Evolutionary conservation across 2,113 vertebrate species (phyloP), one percentile per base, ranked within the genome.

Genomic region (Paraplagusia blochii): DNA sequence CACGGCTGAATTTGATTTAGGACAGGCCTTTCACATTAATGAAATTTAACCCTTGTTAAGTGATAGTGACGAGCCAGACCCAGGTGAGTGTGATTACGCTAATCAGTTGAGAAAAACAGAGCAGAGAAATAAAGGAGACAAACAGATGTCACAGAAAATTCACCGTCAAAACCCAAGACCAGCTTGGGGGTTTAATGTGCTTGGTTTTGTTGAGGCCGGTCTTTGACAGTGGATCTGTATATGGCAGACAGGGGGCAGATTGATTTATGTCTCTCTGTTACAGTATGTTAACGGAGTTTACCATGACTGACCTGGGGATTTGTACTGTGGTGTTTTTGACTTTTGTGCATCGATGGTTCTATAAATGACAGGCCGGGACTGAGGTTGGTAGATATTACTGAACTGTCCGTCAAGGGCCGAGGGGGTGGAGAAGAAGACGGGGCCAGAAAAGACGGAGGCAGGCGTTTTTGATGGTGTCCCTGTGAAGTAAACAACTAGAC

Each of bases 251-350:
- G 74, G 74, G 83, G 70, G 49, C 66, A 76, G 80, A 85, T 78
- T 76, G 78, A 79, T 80, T 79, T 80, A 54, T 49, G 42, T 35
- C 34, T 49, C 49, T 57, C 63, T 58, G 29, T 51, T 17, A 22
- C 65, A 76, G 73, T 58, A 83, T 80, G 76, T 74, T 77, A 74
- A 81, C 80, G 80, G 78, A 62, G 48, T 81, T 84, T 82, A 72
- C 73, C 35, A 62, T 80, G 78, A 72, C 62, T 18, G 66, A 67
- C 75, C 58, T 53, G 14, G 60, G 56, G 62, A 59, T 75, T 63
- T 36, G 49, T 16, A 0, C 44, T 1, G 58, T 57, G 18, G 35
- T 53, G 36, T 50, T 47, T 44, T 61, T 6, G 54, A 12, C 33
- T 40, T 57, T 39, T 62, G 70, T 74, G 64, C 65, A 51, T 36